Evolutionary conservation across 2,113 vertebrate species (phyloP), one percentile per base, ranked within the genome.

Genomic region (Campylomormyrus numenius): DNA sequence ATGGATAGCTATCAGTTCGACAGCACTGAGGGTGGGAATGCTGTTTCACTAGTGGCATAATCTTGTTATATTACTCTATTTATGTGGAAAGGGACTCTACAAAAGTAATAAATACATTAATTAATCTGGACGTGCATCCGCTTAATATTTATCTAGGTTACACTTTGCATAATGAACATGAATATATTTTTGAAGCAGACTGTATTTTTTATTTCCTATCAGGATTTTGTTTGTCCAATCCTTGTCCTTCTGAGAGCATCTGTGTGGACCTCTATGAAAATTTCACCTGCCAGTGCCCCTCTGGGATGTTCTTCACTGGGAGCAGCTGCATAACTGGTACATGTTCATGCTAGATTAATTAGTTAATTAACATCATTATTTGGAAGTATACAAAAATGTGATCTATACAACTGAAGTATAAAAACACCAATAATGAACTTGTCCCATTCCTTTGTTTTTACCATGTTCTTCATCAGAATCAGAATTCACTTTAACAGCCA

Each of bases 221-320:
- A 89, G 90, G 49, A 9, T 45, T 7, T 27, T 91, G 90, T 31
- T n/a, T 6, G 2, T 0, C 3, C 5, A 70, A 83, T 7, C 89
- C 93, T 49, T 95, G 95, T 90, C 35, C 15, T 0, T 0, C 0
- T 46, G 92, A 92, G 48, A 93, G 92, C 92, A 93, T 85, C 6
- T 95, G 95, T 85, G 42, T 88, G 2, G 0, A 0, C 9, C 91
- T 89, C 52, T n/a, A 0, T 0, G 0, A 39, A 3, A 19, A 0
- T 1, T 93, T 48, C 90, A 50, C 21, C 0, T 95, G 95, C 85
- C 58, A 91, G 85, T 95, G 95, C 90, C 66, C 62, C 31, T 0
- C 89, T 24, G 95, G 95, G 31, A 89, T 92, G 0, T 8, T 0
- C 88, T 94, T 93, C 74, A 24, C 91, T 90, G 45, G 8, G 21